Percentiles rank a stretch among this genome's conserved stretches.
Evolutionary conservation across 2,113 vertebrate species (phyloP).

Genomic region (Callionymus lyra): DNA sequence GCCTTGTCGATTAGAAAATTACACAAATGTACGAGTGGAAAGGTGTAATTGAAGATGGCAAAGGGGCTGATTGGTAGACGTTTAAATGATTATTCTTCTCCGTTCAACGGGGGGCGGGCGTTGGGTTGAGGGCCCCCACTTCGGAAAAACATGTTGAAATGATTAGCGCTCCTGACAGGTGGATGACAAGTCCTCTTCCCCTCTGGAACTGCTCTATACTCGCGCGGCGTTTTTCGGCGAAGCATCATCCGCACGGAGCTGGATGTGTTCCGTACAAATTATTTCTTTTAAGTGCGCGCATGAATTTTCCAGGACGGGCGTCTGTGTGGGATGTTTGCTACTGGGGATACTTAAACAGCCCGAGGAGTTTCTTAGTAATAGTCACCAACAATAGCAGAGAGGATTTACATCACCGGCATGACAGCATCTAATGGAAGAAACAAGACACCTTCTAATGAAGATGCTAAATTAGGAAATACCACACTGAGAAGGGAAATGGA

Average conservation of each 20-base stretch:
- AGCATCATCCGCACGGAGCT: no score
- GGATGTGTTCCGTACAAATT: no score
- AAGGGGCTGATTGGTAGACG: constrained; percentile 94
- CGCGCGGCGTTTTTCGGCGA: constrained; percentile 63
- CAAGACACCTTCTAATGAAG: constrained; percentile 60
- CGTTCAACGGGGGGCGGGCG: constrained; percentile 83
- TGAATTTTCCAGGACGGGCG: no score
- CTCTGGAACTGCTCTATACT: constrained; percentile 15
- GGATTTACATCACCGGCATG: constrained; percentile 55
- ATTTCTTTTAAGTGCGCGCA: no score
- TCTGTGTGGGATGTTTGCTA: constrained; percentile 7
- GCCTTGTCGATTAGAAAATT: constrained; percentile 89
- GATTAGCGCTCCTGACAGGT: constrained; percentile 79
- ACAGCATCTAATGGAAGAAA: constrained; percentile 56
- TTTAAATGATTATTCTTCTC: constrained; percentile 94
- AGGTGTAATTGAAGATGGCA: constrained; percentile 99
- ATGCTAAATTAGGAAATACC: constrained; percentile 58
- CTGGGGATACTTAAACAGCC: constrained; percentile 16
- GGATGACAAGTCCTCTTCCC: constrained; percentile 39
- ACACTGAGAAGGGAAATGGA: constrained; percentile 35
- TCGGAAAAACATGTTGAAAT: constrained; percentile 79
- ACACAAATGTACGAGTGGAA: constrained; percentile 97
- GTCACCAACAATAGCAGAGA: constrained; percentile 44
- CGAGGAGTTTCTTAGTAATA: constrained; percentile 24
- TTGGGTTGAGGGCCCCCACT: constrained; percentile 78